Evolutionary conservation across 2,797 vertebrate species (phyloP).

Genomic region (Fistularia commersonii): DNA sequence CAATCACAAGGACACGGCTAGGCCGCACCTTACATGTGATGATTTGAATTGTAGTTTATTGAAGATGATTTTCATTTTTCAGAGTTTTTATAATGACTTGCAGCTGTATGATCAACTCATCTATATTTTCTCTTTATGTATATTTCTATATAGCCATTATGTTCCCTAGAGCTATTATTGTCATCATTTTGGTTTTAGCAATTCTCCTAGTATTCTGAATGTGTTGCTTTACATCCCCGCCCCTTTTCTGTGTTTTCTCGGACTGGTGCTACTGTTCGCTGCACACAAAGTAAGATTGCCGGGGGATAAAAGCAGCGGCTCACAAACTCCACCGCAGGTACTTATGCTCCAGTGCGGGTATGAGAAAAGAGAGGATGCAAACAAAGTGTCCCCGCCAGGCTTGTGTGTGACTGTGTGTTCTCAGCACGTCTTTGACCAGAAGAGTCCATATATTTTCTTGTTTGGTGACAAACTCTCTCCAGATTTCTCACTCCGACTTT

Average conservation of each 20-base stretch:
- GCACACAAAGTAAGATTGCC: constrained; percentile 32
- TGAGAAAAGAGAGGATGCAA: constrained; percentile 26
- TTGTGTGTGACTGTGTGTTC: constrained; percentile 17
- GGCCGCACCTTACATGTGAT: constrained; percentile 13
- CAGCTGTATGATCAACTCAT: constrained; percentile 3
- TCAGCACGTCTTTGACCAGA: background rate
- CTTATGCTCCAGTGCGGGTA: constrained; percentile 33
- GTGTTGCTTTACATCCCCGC: background rate
- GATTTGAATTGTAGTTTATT: constrained; percentile 1
- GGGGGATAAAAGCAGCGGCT: constrained; percentile 36
- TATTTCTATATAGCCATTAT: background rate
- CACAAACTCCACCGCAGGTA: constrained; percentile 46
- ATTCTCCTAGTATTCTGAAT: constrained; percentile 20
- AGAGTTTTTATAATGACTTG: constrained; percentile 19
- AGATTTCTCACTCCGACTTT: constrained; percentile 9
- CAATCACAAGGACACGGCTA: constrained; percentile 32
- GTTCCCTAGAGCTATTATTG: constrained; percentile 8
- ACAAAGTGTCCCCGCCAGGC: constrained; percentile 21
- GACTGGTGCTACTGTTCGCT: constrained; percentile 19
- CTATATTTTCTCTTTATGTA: too few relatives aligned
- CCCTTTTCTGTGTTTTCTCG: constrained; percentile 18
- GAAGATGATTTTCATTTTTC: constrained; percentile 10
- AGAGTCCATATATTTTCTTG: constrained; percentile 21
- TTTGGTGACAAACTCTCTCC: constrained; percentile 14
- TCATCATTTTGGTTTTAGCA: constrained; percentile 19